Base-by-base conservation (phyloP, 2,888 invertebrate species). In the Sericinus montela region DNA sequence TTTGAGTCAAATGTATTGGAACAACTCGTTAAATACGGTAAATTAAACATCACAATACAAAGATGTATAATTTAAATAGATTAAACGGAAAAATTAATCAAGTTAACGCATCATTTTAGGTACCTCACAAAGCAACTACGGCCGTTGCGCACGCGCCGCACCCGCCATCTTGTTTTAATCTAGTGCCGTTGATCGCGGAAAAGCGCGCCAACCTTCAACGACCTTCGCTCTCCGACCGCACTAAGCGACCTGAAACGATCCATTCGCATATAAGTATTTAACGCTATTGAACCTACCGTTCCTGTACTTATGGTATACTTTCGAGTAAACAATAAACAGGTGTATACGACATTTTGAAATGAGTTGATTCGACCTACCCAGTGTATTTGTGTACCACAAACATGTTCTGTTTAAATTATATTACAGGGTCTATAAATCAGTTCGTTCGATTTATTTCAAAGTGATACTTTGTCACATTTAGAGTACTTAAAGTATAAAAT, bases 191-290 rank as follows among this genome's bases (percentile, higher is more conserved):
- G 86, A 86, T 85, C 86, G 86, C 86, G 87, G 86, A 87, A 87
- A 86, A 86, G 85, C 87, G 80, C 79, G 82, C 82, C 87, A 86
- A 85, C 86, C 87, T 87, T 88, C 86, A 87, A 86, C 87, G 87
- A 88, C 87, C 87, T 88, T 88, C 87, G 86, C 85, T 87, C 86
- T 80, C 78, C 84, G 78, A 81, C 83, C 83, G 79, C 68, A 65
- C 70, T 64, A 65, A 67, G 69, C 66, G 67, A 61, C 63, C 62
- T 61, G 57, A 57, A 76, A 74, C 53, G 60, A 42, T 49, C 45
- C 29, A 59, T 57, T 45, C 45, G 29, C 49, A 36, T 55, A 53
- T 8, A 7, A 30, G 30, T 4, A 37, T 35, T 10, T 29, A 28
- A 34, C 53, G 7, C 56, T 46, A 57, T 19, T 57, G 51, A 49